Conservation (phyloP, 2,888 invertebrate species). For the Dryobotodes eremita region DNA sequence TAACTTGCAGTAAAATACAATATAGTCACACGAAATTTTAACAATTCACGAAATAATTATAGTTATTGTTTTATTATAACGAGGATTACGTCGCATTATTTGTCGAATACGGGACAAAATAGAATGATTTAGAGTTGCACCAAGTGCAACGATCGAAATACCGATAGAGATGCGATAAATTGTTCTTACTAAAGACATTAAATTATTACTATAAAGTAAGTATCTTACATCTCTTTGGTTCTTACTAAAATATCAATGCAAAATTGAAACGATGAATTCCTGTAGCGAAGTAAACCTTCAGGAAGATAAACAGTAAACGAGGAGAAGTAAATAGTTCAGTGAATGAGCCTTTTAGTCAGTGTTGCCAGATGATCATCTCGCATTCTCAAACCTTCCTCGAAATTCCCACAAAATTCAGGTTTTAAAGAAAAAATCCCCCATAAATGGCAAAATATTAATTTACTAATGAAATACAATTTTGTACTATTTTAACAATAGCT, state of each 20-base stretch:
- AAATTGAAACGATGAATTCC: background rate
- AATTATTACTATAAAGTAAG: too few relatives aligned
- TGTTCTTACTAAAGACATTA: too few relatives aligned
- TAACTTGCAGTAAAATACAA: slow-evolving; percentile 29
- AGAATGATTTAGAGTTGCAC: slow-evolving; percentile 59
- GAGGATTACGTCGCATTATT: slow-evolving; percentile 66
- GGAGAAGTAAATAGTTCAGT: background rate
- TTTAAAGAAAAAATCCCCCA: too few relatives aligned
- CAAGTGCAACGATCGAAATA: slow-evolving; percentile 16
- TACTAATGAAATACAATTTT: too few relatives aligned
- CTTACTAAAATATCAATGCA: slow-evolving; percentile 18
- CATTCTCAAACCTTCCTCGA: too few relatives aligned
- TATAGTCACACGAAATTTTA: slow-evolving; percentile 31
- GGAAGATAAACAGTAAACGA: background rate
- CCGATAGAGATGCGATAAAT: slow-evolving; percentile 27
- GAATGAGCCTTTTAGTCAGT: too few relatives aligned
- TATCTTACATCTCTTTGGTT: background rate
- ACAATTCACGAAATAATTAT: slow-evolving; percentile 33
- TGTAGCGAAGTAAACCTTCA: too few relatives aligned
- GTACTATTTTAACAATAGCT: too few relatives aligned
- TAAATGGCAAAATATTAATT: too few relatives aligned
- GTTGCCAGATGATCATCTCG: too few relatives aligned
- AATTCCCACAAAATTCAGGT: too few relatives aligned
- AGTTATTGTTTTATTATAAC: slow-evolving; percentile 43
- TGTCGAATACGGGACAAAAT: slow-evolving; percentile 55